phyloP scores from a whole-genome alignment of 2,888 invertebrate species.

The Spialia ferax region DNA sequence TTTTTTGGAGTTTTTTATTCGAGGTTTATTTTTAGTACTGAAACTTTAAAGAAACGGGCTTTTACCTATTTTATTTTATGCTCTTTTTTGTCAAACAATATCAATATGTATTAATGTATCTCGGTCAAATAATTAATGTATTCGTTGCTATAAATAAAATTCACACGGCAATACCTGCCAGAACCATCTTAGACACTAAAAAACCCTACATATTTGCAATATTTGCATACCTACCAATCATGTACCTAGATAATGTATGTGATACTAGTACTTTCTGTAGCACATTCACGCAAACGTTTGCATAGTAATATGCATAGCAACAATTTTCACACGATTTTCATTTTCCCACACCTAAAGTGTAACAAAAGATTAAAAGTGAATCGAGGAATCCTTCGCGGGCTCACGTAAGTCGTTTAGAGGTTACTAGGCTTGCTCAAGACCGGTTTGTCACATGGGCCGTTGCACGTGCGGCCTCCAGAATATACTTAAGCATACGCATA shows the following conservation, averaged over 20 bases:
- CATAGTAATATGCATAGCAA: conserved; percentile 13
- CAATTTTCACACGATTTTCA: conserved; percentile 52
- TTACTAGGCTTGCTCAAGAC: conserved; percentile 81
- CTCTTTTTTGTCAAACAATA: no score
- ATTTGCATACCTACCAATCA: conserved; percentile 3
- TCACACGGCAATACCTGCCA: neutral
- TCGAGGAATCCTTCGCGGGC: conserved; percentile 69
- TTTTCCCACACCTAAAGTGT: conserved; percentile 49
- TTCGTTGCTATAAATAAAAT: neutral
- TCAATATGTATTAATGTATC: no score
- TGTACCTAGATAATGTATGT: neutral
- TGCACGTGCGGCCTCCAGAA: conserved; percentile 83
- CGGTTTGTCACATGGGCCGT: conserved; percentile 83
- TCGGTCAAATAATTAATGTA: no score
- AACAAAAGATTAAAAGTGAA: conserved; percentile 63
- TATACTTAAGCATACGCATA: conserved; percentile 53
- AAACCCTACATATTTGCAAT: no score
- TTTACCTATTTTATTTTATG: no score
- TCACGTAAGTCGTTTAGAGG: conserved; percentile 81
- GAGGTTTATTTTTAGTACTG: no score
- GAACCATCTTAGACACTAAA: neutral
- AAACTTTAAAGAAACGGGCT: no score
- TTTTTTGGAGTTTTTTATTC: neutral
- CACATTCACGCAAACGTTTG: conserved; percentile 17
- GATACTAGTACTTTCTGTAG: conserved; percentile 5